Percentiles rank a stretch among this genome's conserved stretches.
These are phyloP conservation scores for Silurus lanzhouensis DNA, from an alignment of 2,797 vertebrate genomes.

Conservation along the genomic window DNA sequence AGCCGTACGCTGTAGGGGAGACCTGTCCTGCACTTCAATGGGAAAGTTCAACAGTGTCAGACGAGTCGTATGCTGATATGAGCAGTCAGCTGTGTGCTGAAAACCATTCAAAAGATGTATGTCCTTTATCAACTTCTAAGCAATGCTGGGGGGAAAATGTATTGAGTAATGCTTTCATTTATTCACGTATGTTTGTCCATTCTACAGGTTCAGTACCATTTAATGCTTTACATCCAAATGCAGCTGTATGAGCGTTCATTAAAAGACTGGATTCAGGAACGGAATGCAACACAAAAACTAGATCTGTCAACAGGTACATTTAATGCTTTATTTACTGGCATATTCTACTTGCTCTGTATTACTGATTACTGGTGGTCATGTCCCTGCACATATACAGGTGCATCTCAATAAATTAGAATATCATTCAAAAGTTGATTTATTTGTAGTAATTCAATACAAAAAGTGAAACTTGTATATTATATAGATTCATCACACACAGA, in stretches of 20 bases:
- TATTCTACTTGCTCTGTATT: not conserved
- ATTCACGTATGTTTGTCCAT: not conserved
- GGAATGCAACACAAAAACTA: conserved; percentile 72
- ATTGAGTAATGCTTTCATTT: not conserved
- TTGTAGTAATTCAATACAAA: too few species aligned
- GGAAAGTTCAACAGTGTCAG: conserved; percentile 62
- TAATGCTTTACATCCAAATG: conserved; percentile 99
- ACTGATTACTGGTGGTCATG: not conserved
- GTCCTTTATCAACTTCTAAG: not conserved
- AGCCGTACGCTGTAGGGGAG: conserved; percentile 29
- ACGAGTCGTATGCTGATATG: conserved; percentile 57
- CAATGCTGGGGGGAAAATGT: not conserved
- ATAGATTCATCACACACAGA: too few species aligned
- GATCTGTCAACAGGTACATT: conserved; percentile 49
- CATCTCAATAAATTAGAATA: too few species aligned
- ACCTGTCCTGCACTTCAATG: conserved; percentile 67
- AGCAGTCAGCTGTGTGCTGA: conserved; percentile 63
- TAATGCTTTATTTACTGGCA: not conserved
- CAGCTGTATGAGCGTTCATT: conserved; percentile 92
- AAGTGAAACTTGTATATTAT: too few species aligned
- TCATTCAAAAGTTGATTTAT: too few species aligned
- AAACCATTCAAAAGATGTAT: conserved; percentile 67
- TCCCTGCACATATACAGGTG: not conserved
- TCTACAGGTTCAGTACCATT: conserved; percentile 82
- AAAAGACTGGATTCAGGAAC: conserved; percentile 91